These are phyloP conservation scores for Lasioglossum zephyrum DNA, from an alignment of 2,888 invertebrate species.

Conservation along the genomic window DNA sequence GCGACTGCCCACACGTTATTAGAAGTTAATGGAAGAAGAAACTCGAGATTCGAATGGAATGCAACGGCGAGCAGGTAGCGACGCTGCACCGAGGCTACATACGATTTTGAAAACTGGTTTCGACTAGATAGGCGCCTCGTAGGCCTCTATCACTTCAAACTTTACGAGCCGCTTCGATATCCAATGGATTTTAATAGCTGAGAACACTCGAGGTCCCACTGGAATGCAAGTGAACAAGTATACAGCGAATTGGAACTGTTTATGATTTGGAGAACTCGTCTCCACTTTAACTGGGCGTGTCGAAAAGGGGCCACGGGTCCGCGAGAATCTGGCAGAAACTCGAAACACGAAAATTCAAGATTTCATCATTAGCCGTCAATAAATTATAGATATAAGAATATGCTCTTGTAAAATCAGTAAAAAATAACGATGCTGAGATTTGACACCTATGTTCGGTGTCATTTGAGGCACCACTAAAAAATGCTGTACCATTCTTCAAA, in stretches of 20 bases:
- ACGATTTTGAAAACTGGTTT: constrained; percentile 46
- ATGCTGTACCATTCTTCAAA: too few relatives aligned
- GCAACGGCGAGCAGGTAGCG: constrained; percentile 19
- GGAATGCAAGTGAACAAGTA: constrained; percentile 2
- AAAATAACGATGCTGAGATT: too few relatives aligned
- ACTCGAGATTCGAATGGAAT: constrained; percentile 37
- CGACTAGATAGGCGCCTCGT: constrained; percentile 15
- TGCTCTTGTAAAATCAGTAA: too few relatives aligned
- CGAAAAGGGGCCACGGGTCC: too few relatives aligned
- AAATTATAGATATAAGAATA: too few relatives aligned
- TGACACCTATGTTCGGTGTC: too few relatives aligned
- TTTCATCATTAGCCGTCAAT: too few relatives aligned
- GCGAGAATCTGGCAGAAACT: too few relatives aligned
- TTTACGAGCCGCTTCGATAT: constrained; percentile 16
- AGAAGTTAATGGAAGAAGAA: constrained; percentile 29
- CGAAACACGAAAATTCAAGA: too few relatives aligned
- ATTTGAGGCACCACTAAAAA: too few relatives aligned
- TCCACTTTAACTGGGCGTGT: not conserved
- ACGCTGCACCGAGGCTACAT: constrained; percentile 23
- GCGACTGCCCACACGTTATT: constrained; percentile 10
- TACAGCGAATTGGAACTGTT: constrained; percentile 11
- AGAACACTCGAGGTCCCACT: not conserved
- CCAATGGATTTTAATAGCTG: constrained; percentile 25
- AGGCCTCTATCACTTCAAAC: not conserved
- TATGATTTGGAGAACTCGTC: constrained; percentile 16